phyloP scores from a whole-genome alignment of 2,888 invertebrate species.

The Ptilodon capucinus region DNA sequence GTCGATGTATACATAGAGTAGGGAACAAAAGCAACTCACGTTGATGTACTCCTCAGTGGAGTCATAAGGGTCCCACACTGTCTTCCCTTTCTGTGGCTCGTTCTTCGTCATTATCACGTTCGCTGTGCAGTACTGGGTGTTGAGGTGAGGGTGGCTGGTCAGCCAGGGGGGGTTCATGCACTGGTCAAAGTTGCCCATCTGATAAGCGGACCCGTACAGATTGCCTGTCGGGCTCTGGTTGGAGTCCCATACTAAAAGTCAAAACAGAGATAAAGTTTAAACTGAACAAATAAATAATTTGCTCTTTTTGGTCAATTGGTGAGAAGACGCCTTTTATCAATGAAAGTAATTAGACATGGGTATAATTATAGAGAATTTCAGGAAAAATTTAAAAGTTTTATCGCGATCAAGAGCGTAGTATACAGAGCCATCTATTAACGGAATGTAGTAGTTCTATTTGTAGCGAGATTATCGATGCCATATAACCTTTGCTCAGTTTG shows the following conservation, averaged over 20 bases:
- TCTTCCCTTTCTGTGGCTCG: neutral
- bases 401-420: too few species aligned
- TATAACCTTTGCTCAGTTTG: neutral
- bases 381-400: too few species aligned
- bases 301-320: too few species aligned
- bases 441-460: neutral
- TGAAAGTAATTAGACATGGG: too few species aligned
- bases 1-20: too few species aligned
- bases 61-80: conserved; percentile 14
- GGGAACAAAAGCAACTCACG: conserved; percentile 20
- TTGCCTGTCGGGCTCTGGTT: conserved; percentile 30
- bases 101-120: conserved; percentile 15
- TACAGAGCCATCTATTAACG: too few species aligned
- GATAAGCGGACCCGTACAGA: conserved; percentile 21
- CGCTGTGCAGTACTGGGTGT: conserved; percentile 30
- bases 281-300: too few species aligned
- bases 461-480: too few species aligned
- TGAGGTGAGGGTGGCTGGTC: conserved; percentile 14
- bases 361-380: too few species aligned
- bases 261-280: neutral
- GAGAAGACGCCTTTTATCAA: too few species aligned
- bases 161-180: conserved; percentile 32
- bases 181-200: conserved; percentile 33
- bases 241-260: conserved; percentile 29
- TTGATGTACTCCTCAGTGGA: conserved; percentile 18